These are phyloP conservation scores for Deroptyus accipitrinus DNA, from an alignment of 2,113 vertebrate species.

Conservation along the genomic window DNA sequence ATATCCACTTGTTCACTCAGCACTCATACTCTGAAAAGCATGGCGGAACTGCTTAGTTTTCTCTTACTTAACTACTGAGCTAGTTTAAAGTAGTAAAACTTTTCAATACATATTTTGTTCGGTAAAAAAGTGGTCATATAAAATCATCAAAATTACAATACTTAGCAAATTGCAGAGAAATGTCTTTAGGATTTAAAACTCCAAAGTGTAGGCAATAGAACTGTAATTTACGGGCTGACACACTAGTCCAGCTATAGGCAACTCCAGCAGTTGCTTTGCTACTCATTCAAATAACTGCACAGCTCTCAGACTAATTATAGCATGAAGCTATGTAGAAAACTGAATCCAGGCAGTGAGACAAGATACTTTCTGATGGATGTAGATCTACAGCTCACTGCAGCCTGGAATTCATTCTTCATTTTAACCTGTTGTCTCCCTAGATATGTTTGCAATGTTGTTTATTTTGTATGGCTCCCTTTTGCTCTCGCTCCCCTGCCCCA, in stretches of 20 bases:
- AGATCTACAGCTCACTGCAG: neutral
- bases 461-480: neutral
- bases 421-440: neutral
- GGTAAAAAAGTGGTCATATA: neutral
- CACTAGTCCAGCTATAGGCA: neutral
- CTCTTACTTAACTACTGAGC: neutral
- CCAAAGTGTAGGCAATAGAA: neutral
- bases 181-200: neutral
- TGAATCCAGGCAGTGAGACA: neutral
- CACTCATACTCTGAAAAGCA: neutral
- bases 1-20: neutral
- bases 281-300: slow-evolving; percentile 30
- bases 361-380: neutral
- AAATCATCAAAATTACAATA: slow-evolving; percentile 40
- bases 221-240: slow-evolving; percentile 14
- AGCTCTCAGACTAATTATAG: slow-evolving; percentile 41
- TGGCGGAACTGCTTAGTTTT: neutral
- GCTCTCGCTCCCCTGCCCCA: neutral
- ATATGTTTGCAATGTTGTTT: neutral
- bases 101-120: neutral
- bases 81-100: neutral
- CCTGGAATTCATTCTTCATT: neutral
- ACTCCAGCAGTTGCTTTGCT: slow-evolving; percentile 6
- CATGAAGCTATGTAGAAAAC: neutral
- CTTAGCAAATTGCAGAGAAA: slow-evolving; percentile 1